Evolutionary conservation across 35 echinoderm and acorn worm species (phyloP).

Genomic region (Hemicentrotus pulcherrimus): DNA sequence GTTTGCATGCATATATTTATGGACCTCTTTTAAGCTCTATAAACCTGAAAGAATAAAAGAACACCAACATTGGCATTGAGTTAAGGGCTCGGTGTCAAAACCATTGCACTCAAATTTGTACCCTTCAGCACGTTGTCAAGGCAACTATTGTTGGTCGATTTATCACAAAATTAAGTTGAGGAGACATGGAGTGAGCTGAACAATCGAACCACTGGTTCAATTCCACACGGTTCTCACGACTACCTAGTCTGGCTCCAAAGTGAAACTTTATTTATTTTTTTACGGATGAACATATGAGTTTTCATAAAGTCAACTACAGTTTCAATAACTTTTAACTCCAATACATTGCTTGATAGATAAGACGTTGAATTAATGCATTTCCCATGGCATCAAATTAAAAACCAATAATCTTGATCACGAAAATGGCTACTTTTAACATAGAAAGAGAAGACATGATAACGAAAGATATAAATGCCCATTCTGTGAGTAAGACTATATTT

Average conservation of each 20-base stretch:
- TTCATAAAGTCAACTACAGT: too few species aligned
- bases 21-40: too few species aligned
- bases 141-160: not conserved
- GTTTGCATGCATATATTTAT: too few species aligned
- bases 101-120: constrained; percentile 8
- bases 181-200: not conserved
- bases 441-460: too few species aligned
- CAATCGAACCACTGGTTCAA: not conserved
- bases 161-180: not conserved
- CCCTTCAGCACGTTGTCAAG: not conserved
- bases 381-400: too few species aligned
- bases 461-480: too few species aligned
- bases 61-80: not conserved
- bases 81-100: not conserved
- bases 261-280: not conserved
- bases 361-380: too few species aligned
- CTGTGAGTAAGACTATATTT: not conserved
- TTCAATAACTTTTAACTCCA: too few species aligned
- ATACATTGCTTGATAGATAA: too few species aligned
- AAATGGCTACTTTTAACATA: too few species aligned
- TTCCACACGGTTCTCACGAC: not conserved
- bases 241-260: not conserved
- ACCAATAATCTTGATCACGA: too few species aligned
- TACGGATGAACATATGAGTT: not conserved
- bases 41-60: not conserved